Evolutionary conservation across 1,140 invertebrate species (phyloP), one percentile per base, ranked within the genome.

Genomic region (Amyelois transitella): DNA sequence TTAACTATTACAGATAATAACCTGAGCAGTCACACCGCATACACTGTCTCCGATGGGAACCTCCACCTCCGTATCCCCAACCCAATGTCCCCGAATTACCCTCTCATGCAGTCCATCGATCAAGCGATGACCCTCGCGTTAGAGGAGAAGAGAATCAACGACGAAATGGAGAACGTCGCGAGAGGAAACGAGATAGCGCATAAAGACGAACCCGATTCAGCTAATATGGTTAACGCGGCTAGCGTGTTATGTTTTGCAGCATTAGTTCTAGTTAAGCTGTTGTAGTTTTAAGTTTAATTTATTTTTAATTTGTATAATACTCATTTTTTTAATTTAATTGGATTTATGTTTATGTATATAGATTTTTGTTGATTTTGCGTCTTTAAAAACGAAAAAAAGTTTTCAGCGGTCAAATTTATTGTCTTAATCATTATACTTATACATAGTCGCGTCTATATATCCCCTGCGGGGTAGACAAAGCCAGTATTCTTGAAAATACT

Each of bases 51-150:
- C 14, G 75, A 86, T 53, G 74, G 72, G 8, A 69, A 68, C n/a
- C 60, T 89, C 0, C 62, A 77, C 1, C 69, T 89, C 0, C 64
- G 81, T 0, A 57, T 88, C 0, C 90, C 90, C 2, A 62, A 75
- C 6, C 64, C 80, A 2, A 62, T 81, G 7, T 86, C 72, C 52
- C 68, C 81, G 3, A 91, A 91, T 66, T 92, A 91, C 75, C 90
- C 90, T 0, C 70, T 94, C 5, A 89, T 94, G 89, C 85, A 91
- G 19, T 90, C 91, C 0, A 91, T 94, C 0, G 92, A 92, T 57
- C 90, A 91, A 60, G 91, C 91, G 2, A 89, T 91, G 1, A 68
- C 74, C 0, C 57, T 90, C 8, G 80, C 91, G 0, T 49, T 91
- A 43, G 90, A 92, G 69, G 91, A 92, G 66, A 88, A 90, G 65